Conservation (phyloP, 1,140 invertebrate species). For the Pseudomyrmex pallidus region DNA sequence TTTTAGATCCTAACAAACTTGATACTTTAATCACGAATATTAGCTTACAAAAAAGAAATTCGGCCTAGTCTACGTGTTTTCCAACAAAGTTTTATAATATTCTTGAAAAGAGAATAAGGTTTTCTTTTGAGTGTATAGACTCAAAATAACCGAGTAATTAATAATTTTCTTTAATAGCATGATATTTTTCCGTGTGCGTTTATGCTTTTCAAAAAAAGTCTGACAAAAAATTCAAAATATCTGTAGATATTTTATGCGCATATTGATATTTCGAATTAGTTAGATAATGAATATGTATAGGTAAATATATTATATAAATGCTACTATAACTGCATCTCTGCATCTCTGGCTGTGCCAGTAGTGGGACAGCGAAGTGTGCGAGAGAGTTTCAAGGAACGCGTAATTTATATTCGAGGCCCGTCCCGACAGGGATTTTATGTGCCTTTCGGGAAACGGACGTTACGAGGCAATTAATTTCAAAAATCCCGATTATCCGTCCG, state of each 20-base stretch:
- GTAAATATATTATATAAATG: too few relatives aligned
- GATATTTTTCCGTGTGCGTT: too few relatives aligned
- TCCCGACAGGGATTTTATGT: constrained; percentile 71
- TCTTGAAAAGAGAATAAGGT: too few relatives aligned
- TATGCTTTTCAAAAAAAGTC: too few relatives aligned
- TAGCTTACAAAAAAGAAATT: too few relatives aligned
- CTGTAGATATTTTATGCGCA: not conserved
- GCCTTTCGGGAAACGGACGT: constrained; percentile 75
- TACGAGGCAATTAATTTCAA: constrained; percentile 74
- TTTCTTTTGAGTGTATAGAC: too few relatives aligned
- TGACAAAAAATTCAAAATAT: not conserved
- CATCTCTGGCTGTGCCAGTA: constrained; percentile 44
- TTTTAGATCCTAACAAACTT: too few relatives aligned
- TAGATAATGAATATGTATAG: not conserved
- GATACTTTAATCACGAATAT: too few relatives aligned
- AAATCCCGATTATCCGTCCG: constrained; percentile 67
- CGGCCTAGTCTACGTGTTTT: too few relatives aligned
- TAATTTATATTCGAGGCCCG: constrained; percentile 76
- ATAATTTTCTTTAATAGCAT: too few relatives aligned
- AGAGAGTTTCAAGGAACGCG: constrained; percentile 73
- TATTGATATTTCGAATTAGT: not conserved
- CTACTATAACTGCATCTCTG: not conserved
- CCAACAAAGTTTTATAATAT: too few relatives aligned
- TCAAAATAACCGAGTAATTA: too few relatives aligned
- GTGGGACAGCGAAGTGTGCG: constrained; percentile 62